Evolutionary conservation across 2,888 invertebrate species (phyloP).

Genomic region (Tinea trinotella): DNA sequence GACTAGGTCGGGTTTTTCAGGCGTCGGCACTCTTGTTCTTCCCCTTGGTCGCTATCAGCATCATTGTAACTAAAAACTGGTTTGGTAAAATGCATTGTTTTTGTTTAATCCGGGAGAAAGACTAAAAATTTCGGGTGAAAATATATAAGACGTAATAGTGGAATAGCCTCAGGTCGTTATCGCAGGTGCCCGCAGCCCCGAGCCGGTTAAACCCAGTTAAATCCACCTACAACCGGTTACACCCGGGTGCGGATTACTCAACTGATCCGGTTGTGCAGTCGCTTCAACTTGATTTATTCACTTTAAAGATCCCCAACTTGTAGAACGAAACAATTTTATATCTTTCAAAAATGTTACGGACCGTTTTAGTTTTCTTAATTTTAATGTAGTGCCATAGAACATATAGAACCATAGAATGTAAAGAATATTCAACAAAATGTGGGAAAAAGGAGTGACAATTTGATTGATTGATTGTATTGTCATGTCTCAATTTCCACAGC

Average conservation of each 20-base stretch:
- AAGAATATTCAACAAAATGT: too few species aligned
- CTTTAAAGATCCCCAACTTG: constrained; percentile 27
- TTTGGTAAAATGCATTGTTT: too few species aligned
- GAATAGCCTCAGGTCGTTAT: constrained; percentile 43
- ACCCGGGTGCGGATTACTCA: constrained; percentile 54
- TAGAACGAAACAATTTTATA: constrained; percentile 9
- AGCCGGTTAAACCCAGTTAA: constrained; percentile 36
- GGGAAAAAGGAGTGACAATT: too few species aligned
- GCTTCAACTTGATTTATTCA: constrained; percentile 62
- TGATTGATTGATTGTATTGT: too few species aligned
- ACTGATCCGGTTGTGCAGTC: constrained; percentile 57
- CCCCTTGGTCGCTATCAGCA: too few species aligned
- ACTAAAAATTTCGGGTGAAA: background rate
- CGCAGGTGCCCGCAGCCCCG: constrained; percentile 57
- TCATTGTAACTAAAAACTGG: too few species aligned
- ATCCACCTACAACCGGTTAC: constrained; percentile 54
- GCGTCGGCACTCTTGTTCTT: too few species aligned
- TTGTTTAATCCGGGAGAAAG: background rate
- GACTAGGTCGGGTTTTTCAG: too few species aligned
- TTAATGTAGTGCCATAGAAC: too few species aligned
- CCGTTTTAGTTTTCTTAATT: too few species aligned
- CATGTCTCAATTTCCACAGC: too few species aligned
- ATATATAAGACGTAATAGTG: background rate
- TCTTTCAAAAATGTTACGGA: background rate
- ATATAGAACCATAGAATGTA: too few species aligned